Base-by-base conservation (phyloP, 2,888 invertebrate species). In the Thymelicus acteon region DNA sequence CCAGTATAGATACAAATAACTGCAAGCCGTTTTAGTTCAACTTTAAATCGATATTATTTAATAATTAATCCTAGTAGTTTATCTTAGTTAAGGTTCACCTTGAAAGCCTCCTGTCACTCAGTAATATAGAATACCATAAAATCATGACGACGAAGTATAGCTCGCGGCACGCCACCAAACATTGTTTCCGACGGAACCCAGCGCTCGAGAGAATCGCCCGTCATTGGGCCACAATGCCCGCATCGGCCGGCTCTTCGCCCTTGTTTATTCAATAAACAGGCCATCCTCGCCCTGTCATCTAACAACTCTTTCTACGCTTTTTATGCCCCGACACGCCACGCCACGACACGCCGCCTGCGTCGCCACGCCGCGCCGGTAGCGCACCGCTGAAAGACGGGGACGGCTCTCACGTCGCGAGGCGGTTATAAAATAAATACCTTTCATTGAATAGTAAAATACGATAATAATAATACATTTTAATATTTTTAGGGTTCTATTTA, bases 261-360 rank as follows among this genome's bases (percentile, higher is more conserved):
- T 81, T 90, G 90, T 92, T 92, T 91, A 85, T 87, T 89, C 79
- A 87, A 88, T 83, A 91, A 90, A 91, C 87, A 90, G 78, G 74
- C 79, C 78, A 79, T 71, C 71, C 44, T 19, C 57, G 60, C 64
- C 60, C 40, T 71, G 64, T 66, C 65, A 71, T 60, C 60, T 61
- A 57, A 60, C 64, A 65, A 65, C 65, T 71, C 65, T 65, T 65
- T 65, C 57, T 47, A 52, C 70, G 64, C 52, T 62, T 64, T 70
- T 70, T 70, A 57, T 63, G 48, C 62, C 63, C 58, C 63, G 37
- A 40, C 40, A 31, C 48, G 57, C 3, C 31, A 31, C 31, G 5
- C 31, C 31, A 31, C 31, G 31, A 31, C 31, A 31, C 31, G 5
- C 31, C 31, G 5, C 31, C 3, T 5, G 31, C 31, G 4, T 5